These are phyloP conservation scores for Drosophila setifemur DNA, from an alignment of 1,140 invertebrate species.

Conservation along the genomic window DNA sequence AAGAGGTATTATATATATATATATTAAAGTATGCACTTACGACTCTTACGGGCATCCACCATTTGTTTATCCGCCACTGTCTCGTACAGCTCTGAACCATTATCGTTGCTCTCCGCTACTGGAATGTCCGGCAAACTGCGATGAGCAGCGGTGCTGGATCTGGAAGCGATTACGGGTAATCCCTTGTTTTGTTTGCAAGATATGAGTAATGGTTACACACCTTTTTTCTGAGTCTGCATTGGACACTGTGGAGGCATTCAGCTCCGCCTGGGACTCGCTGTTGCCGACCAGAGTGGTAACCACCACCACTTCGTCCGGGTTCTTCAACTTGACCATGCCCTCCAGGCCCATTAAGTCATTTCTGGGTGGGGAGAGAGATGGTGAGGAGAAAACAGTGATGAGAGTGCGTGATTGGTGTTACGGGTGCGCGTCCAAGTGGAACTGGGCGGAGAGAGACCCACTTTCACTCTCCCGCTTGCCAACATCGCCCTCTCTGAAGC, in stretches of 20 bases:
- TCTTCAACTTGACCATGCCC: slow-evolving; percentile 84
- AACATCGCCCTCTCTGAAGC: neutral
- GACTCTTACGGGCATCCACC: slow-evolving; percentile 75
- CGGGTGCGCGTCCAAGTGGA: slow-evolving; percentile 63
- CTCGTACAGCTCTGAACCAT: slow-evolving; percentile 87
- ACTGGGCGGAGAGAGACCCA: slow-evolving; percentile 35
- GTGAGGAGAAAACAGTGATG: slow-evolving; percentile 1
- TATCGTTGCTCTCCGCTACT: slow-evolving; percentile 83
- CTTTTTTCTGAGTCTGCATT: slow-evolving; percentile 78
- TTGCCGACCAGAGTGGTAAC: slow-evolving; percentile 67
- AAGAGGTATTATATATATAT: neutral
- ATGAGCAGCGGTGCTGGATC: slow-evolving; percentile 83
- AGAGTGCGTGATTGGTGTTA: slow-evolving; percentile 25
- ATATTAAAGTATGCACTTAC: slow-evolving; percentile 35
- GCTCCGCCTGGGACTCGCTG: slow-evolving; percentile 74
- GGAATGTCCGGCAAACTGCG: slow-evolving; percentile 88
- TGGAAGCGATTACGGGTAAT: slow-evolving; percentile 5
- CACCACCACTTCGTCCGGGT: slow-evolving; percentile 84
- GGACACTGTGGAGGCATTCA: slow-evolving; percentile 74
- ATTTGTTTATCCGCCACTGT: slow-evolving; percentile 85
- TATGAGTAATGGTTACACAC: slow-evolving; percentile 14
- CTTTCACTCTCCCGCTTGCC: slow-evolving; percentile 43
- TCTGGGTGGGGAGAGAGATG: slow-evolving; percentile 68
- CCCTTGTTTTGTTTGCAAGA: neutral
- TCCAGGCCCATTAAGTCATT: slow-evolving; percentile 84